phyloP scores from a whole-genome alignment of 53 echinoderm and acorn worm species.

The Pentamera pediparva region DNA sequence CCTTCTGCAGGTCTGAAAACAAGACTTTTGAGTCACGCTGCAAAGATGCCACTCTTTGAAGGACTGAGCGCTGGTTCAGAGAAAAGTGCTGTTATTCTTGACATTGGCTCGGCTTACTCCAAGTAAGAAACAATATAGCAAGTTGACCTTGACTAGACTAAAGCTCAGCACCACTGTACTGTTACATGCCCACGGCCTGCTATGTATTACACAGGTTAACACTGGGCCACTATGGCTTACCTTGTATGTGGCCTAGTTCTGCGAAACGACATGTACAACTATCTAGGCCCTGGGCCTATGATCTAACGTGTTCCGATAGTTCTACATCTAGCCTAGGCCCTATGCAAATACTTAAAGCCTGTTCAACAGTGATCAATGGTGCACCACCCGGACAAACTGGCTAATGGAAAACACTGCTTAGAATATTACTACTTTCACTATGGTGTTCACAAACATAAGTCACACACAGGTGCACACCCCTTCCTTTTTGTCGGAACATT shows the following conservation, averaged over 20 bases:
- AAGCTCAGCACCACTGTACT: not conserved
- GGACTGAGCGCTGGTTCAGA: constrained; percentile 73
- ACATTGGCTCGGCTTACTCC: constrained; percentile 87
- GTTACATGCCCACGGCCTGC: not conserved
- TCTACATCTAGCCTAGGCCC: too few relatives aligned
- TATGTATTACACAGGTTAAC: not conserved
- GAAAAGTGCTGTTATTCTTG: constrained; percentile 86
- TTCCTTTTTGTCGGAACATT: too few relatives aligned
- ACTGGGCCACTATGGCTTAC: not conserved
- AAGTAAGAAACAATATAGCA: constrained; percentile 51
- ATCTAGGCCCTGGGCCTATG: not conserved
- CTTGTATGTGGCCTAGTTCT: not conserved
- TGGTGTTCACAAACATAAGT: too few relatives aligned
- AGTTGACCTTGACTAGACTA: not conserved
- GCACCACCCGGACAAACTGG: too few relatives aligned
- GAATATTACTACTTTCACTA: too few relatives aligned
- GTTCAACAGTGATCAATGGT: not conserved
- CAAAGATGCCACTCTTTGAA: constrained; percentile 81
- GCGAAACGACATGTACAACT: not conserved
- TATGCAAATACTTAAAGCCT: not conserved
- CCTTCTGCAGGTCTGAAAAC: not conserved
- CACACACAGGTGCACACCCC: too few relatives aligned
- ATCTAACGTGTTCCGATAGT: too few relatives aligned
- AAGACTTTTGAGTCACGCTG: not conserved
- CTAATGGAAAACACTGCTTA: too few relatives aligned